Conservation (phyloP, 2,113 vertebrate species). For the Mustelus asterias region DNA sequence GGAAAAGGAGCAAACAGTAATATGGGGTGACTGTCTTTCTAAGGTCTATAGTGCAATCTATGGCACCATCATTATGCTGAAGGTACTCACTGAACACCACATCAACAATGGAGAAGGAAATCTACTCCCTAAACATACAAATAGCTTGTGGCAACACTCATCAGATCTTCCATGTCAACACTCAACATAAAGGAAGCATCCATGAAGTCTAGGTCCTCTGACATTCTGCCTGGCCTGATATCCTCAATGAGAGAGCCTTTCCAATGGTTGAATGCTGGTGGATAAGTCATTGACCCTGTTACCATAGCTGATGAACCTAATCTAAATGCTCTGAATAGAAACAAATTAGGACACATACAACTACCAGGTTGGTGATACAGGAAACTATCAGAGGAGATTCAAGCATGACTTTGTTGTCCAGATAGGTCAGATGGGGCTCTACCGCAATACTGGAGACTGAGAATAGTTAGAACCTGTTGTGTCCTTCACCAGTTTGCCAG, state of each 20-base stretch:
- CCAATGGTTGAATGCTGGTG: background rate
- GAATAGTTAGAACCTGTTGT: no score
- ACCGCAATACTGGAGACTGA: no score
- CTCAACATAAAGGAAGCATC: background rate
- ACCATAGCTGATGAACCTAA: background rate
- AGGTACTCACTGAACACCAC: no score
- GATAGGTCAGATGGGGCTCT: no score
- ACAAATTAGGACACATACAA: background rate
- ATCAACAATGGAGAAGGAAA: no score
- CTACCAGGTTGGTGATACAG: background rate
- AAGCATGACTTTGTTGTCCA: background rate
- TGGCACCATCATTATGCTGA: no score
- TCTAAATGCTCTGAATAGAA: background rate
- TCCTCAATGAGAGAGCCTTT: background rate
- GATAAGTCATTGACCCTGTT: background rate
- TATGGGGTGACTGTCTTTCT: no score
- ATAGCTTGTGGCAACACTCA: no score
- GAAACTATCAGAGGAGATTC: background rate
- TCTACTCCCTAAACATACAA: no score
- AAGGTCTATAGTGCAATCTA: no score
- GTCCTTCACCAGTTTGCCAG: no score
- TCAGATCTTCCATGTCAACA: background rate
- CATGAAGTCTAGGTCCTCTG: background rate
- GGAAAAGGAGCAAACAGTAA: no score
- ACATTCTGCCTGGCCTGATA: background rate